phyloP scores from a whole-genome alignment of 2,888 invertebrate genomes.

The Steinernema scapterisci region DNA sequence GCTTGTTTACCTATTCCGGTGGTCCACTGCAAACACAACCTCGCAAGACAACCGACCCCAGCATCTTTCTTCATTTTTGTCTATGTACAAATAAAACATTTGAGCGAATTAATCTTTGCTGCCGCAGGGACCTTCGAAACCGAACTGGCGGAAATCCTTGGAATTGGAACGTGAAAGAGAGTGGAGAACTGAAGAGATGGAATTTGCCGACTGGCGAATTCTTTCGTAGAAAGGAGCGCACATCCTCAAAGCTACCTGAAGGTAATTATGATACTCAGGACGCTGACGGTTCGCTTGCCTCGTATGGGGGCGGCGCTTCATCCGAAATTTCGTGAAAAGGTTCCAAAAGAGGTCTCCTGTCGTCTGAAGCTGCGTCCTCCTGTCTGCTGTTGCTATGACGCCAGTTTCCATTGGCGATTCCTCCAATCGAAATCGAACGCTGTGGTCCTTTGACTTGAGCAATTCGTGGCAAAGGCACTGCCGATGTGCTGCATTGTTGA shows the following conservation, averaged over 20 bases:
- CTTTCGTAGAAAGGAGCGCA: conserved; percentile 67
- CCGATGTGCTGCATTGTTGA: conserved; percentile 34
- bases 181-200: conserved; percentile 46
- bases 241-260: conserved; percentile 74
- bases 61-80: neutral
- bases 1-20: conserved; percentile 5
- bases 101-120: conserved; percentile 4
- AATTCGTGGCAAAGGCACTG: conserved; percentile 35
- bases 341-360: conserved; percentile 43
- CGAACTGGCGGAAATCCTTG: conserved; percentile 50
- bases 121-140: conserved; percentile 38
- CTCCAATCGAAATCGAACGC: conserved; percentile 13
- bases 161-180: conserved; percentile 57
- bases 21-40: neutral
- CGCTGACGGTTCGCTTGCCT: conserved; percentile 41
- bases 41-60: neutral
- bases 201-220: conserved; percentile 52
- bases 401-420: conserved; percentile 25
- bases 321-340: conserved; percentile 44
- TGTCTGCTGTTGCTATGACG: neutral
- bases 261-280: neutral
- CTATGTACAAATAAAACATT: neutral
- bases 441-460: conserved; percentile 18
- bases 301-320: conserved; percentile 63
- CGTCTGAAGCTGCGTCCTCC: conserved; percentile 26